These are phyloP conservation scores for Aythya baeri DNA, from an alignment of 2,113 vertebrate species.

Conservation along the genomic window DNA sequence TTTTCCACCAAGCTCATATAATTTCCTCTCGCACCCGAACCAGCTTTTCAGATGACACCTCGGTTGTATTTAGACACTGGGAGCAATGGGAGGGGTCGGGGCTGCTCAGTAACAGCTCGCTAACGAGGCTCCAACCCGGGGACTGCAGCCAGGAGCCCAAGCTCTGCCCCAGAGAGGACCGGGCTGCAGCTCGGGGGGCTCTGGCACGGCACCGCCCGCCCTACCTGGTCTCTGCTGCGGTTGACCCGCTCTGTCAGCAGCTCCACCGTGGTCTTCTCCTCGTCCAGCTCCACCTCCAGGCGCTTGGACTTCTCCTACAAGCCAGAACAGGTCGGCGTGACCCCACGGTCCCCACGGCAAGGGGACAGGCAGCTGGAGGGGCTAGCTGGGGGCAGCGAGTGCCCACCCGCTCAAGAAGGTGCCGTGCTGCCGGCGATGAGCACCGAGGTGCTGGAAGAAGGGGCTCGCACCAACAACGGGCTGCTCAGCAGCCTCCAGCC, in stretches of 20 bases:
- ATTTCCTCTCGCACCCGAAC: accelerated
- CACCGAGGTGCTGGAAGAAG: neutral
- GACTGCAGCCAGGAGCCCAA: accelerated
- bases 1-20: accelerated
- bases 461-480: accelerated
- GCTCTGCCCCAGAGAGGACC: too few relatives aligned
- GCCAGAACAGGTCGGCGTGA: accelerated
- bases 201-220: accelerated
- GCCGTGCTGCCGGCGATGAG: neutral
- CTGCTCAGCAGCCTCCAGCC: neutral
- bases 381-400: neutral
- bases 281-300: slow-evolving; percentile 89
- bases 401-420: too few relatives aligned
- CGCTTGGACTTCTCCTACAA: slow-evolving; percentile 86
- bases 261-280: slow-evolving; percentile 87
- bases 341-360: accelerated
- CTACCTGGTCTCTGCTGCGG: slow-evolving; percentile 90
- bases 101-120: neutral
- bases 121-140: neutral
- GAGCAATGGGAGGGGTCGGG: neutral
- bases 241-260: slow-evolving; percentile 87
- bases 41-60: neutral
- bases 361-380: neutral
- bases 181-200: too few relatives aligned
- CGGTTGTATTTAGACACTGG: accelerated